Conservation (phyloP, 2,888 invertebrate species). For the Orchestes rusci region DNA sequence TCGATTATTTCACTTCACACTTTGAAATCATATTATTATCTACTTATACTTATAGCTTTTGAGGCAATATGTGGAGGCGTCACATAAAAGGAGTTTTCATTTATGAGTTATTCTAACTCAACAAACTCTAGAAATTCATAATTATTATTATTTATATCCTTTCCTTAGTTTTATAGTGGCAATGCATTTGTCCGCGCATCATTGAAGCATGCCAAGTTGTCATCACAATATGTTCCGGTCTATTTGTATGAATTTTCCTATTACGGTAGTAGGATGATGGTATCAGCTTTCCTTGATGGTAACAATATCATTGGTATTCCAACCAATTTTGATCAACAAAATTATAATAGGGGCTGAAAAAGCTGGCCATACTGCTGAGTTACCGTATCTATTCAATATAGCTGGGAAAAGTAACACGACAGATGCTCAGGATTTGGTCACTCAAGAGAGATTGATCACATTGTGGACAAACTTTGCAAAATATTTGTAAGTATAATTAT, state of each 20-base stretch:
- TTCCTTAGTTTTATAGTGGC: neutral
- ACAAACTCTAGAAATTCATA: no score
- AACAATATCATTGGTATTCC: no score
- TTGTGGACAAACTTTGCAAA: constrained; percentile 59
- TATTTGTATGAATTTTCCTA: neutral
- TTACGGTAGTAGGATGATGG: no score
- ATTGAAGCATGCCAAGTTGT: neutral
- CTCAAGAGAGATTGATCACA: constrained; percentile 26
- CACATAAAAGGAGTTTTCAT: no score
- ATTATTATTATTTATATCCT: no score
- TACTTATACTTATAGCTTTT: no score
- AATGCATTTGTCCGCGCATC: neutral
- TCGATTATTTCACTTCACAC: no score
- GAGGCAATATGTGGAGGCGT: no score
- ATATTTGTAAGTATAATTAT: constrained; percentile 46
- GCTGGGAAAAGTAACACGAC: neutral
- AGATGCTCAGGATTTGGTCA: constrained; percentile 20
- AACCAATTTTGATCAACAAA: no score
- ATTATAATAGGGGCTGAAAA: constrained; percentile 9
- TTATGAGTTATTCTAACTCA: no score
- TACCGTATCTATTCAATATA: constrained; percentile 12
- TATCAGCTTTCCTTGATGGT: no score
- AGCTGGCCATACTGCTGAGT: constrained; percentile 8
- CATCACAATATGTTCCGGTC: neutral
- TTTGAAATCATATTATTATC: no score